Evolutionary conservation across 1,140 invertebrate genomes (phyloP).

Genomic region (Myzus persicae): DNA sequence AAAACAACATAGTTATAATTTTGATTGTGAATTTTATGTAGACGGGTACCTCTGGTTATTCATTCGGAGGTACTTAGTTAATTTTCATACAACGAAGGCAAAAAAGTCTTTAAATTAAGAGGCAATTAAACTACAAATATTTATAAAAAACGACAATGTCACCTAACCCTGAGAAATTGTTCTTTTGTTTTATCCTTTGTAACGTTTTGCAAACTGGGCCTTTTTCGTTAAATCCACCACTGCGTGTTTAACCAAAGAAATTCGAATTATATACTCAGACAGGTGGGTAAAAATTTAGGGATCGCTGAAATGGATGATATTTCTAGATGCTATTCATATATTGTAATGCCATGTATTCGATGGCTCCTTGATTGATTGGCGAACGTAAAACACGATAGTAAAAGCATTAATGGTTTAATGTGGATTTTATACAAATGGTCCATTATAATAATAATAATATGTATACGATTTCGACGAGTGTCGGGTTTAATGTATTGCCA

Average conservation of each 20-base stretch:
- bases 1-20: neutral
- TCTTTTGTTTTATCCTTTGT: neutral
- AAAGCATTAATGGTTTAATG: constrained; percentile 11
- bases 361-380: neutral
- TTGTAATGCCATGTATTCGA: neutral
- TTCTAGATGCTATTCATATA: neutral
- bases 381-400: neutral
- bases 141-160: neutral
- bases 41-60: no score
- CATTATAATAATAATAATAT: neutral
- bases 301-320: neutral
- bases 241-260: neutral
- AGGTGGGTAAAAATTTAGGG: neutral
- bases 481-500: neutral
- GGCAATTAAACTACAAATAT: neutral
- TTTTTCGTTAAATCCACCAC: neutral
- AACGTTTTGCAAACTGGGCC: neutral
- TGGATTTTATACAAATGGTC: neutral
- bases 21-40: neutral
- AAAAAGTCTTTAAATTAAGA: no score
- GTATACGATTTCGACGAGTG: neutral
- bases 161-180: neutral
- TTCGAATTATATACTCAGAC: neutral
- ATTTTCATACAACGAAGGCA: no score
- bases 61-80: no score